phyloP scores from a whole-genome alignment of 2,113 vertebrate genomes.

The Chloropsis hardwickii region DNA sequence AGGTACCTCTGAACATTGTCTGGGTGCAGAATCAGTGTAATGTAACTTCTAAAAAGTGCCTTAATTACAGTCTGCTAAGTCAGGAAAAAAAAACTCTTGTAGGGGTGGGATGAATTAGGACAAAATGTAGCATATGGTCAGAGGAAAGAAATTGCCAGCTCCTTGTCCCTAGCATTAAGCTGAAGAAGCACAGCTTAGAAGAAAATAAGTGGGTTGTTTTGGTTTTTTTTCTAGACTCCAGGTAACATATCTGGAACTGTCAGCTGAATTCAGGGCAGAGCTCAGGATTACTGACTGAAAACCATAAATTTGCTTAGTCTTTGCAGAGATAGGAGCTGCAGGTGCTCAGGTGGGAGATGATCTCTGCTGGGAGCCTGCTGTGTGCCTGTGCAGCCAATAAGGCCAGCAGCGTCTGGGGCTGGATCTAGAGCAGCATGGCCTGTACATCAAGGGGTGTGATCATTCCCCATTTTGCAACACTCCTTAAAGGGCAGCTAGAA shows the following conservation, averaged over 20 bases:
- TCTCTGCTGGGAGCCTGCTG: neutral
- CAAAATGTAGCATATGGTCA: neutral
- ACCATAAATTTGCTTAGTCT: neutral
- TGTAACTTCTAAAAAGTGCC: neutral
- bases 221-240: neutral
- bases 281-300: neutral
- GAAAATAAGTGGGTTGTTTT: neutral
- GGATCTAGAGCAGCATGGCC: neutral
- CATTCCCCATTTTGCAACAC: neutral
- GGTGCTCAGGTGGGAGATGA: rapidly evolving
- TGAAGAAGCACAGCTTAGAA: neutral
- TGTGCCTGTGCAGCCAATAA: neutral
- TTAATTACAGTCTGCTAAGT: neutral
- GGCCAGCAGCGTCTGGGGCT: neutral
- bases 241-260: neutral
- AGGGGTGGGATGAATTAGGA: neutral
- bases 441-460: neutral
- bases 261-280: neutral
- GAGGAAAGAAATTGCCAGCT: neutral
- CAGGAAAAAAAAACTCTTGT: neutral
- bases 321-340: neutral
- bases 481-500: neutral
- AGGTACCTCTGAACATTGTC: neutral
- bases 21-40: neutral
- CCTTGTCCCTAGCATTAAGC: neutral